Evolutionary conservation across 1,140 invertebrate genomes (phyloP), one percentile per base, ranked within the genome.

Genomic region (Conus betulinus): DNA sequence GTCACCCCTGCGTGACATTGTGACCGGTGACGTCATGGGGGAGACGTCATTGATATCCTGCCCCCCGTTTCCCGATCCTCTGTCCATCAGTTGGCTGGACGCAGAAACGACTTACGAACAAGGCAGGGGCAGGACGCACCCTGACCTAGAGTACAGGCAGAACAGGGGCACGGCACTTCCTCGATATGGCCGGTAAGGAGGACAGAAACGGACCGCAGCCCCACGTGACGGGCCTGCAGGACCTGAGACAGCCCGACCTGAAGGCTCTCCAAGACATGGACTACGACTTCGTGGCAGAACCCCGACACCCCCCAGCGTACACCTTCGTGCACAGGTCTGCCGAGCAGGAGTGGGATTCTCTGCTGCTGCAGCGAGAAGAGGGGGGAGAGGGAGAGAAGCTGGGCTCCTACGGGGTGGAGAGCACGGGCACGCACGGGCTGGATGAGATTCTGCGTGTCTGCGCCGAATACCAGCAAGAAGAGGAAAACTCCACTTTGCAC

Each of bases 371-470:
- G 86, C 89, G 93, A 82, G 92, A 94, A 90, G 91, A 92, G 86
- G 92, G 97, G 74, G 96, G 96, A 90, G 97, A 97, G 84, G 94
- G 97, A 89, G 94, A 97, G 91, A 94, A 95, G 81, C 96, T 96
- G 11, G 23, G 67, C 20, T 20, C 67, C 89, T 95, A 96, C 85
- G 93, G 95, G 90, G 94, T 96, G 90, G 96, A 97, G 92, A 96
- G 95, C 76, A 95, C 95, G 27, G 98, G 98, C 94, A 97, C 97
- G 88, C 96, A 97, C 67, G 95, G 97, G 63, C 95, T 99, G 15
- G 98, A 99, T 92, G 98, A 99, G 93, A 98, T 99, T 92, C 95
- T 99, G 0, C 97, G 97, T 88, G 98, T 98, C 96, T 99, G 98
- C 95, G 98, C 97, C 0, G 98, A 99, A 92, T 99, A 98, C 93